Evolutionary conservation across 2,797 vertebrate genomes (phyloP).

Genomic region (Rhabdomys pumilio): DNA sequence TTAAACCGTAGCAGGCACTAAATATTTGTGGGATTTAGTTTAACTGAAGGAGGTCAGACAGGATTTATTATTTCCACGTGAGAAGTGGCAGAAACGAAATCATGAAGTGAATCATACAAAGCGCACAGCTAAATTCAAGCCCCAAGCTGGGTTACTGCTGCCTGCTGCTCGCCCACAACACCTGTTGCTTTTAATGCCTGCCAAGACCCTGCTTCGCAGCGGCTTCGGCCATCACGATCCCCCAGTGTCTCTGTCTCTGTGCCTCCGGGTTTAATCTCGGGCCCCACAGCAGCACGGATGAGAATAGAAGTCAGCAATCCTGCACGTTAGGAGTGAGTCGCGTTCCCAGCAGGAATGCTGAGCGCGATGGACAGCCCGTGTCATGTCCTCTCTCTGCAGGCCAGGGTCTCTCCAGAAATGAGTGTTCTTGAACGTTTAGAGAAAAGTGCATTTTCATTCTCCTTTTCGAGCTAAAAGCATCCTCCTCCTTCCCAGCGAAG

Average conservation of each 20-base stretch:
- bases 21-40: background rate
- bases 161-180: background rate
- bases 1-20: background rate
- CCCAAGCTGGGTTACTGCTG: background rate
- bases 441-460: conserved; percentile 65
- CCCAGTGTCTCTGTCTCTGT: background rate
- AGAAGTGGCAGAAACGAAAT: conserved; percentile 35
- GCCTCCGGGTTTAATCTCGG: conserved; percentile 2
- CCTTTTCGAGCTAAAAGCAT: conserved; percentile 74
- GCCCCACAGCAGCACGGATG: background rate
- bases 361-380: background rate
- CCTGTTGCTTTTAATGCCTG: background rate
- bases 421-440: conserved; percentile 49
- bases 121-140: background rate
- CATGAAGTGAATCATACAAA: conserved; percentile 2
- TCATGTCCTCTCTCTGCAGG: background rate
- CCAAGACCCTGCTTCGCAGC: background rate
- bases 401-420: conserved; percentile 15
- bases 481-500: conserved; percentile 78
- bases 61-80: conserved; percentile 34
- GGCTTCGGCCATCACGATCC: background rate
- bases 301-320: background rate
- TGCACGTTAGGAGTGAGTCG: background rate
- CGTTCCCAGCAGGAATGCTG: background rate
- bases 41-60: background rate